These are phyloP conservation scores for Grantiella picta DNA, from an alignment of 2,113 vertebrate genomes.

Conservation along the genomic window DNA sequence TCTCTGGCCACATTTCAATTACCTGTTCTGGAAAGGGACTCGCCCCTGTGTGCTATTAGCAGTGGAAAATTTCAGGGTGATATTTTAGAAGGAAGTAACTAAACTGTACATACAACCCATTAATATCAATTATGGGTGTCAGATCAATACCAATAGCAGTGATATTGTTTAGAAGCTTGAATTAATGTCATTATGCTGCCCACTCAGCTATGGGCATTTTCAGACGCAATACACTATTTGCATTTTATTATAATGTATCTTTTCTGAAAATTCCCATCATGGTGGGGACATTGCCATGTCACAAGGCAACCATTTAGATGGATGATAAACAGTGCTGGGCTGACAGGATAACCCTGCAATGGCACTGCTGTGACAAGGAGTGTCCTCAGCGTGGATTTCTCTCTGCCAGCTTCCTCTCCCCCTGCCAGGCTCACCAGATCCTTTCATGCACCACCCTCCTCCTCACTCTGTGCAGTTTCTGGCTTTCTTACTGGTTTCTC, in stretches of 20 bases:
- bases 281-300: neutral
- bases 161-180: conserved; percentile 17
- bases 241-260: conserved; percentile 5
- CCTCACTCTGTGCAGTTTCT: neutral
- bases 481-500: neutral
- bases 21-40: neutral
- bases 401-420: neutral
- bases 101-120: neutral
- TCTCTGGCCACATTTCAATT: neutral
- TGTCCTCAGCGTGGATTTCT: rapidly evolving
- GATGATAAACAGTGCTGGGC: neutral
- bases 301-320: neutral
- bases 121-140: conserved; percentile 40
- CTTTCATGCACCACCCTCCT: neutral
- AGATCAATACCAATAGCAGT: neutral
- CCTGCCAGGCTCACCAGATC: neutral
- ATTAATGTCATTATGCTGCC: conserved; percentile 18
- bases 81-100: conserved; percentile 17
- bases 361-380: neutral
- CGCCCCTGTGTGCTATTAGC: neutral
- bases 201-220: neutral
- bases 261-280: neutral
- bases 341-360: neutral
- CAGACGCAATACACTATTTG: neutral
- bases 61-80: conserved; percentile 31